A percentile compares a stretch with the other conserved stretches of the same genome.
phyloP scores from a whole-genome alignment of 2,888 invertebrate species.

The Noctua pronuba region DNA sequence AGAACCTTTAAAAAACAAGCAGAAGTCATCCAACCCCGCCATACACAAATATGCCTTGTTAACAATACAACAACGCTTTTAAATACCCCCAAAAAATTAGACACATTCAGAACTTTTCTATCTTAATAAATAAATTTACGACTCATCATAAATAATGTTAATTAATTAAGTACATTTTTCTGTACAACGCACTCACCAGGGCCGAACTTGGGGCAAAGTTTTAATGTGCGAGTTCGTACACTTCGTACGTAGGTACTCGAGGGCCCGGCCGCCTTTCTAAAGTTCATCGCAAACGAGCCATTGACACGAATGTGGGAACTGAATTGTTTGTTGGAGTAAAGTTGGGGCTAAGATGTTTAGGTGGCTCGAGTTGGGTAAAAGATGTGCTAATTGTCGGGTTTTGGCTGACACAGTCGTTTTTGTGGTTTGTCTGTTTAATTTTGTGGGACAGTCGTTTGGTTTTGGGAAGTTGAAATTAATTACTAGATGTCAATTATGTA shows the following conservation, averaged over 20 bases:
- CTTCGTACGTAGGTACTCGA: slow-evolving; percentile 60
- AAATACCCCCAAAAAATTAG: slow-evolving; percentile 55
- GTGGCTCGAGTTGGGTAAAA: slow-evolving; percentile 60
- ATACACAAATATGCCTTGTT: slow-evolving; percentile 28
- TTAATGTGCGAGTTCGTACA: slow-evolving; percentile 78
- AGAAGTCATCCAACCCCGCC: neutral
- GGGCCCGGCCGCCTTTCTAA: slow-evolving; percentile 66
- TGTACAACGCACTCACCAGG: slow-evolving; percentile 81
- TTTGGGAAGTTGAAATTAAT: neutral
- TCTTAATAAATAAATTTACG: slow-evolving; percentile 70
- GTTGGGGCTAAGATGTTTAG: slow-evolving; percentile 65
- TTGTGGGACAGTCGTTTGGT: slow-evolving; percentile 8
- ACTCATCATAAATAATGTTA: slow-evolving; percentile 67
- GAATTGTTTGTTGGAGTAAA: slow-evolving; percentile 65
- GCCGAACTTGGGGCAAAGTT: slow-evolving; percentile 83
- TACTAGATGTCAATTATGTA: neutral
- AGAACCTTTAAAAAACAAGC: neutral
- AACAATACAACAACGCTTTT: slow-evolving; percentile 52
- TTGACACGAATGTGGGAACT: slow-evolving; percentile 70
- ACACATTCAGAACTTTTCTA: slow-evolving; percentile 60
- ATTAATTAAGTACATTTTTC: slow-evolving; percentile 80
- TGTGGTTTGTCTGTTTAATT: slow-evolving; percentile 19
- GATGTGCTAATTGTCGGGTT: slow-evolving; percentile 66
- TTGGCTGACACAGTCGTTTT: slow-evolving; percentile 45
- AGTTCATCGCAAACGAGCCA: slow-evolving; percentile 70